A percentile compares a stretch with the other conserved stretches of the same genome.
Conservation (phyloP, 23 tunicate genomes). For the Botrylloides violaceus region DNA sequence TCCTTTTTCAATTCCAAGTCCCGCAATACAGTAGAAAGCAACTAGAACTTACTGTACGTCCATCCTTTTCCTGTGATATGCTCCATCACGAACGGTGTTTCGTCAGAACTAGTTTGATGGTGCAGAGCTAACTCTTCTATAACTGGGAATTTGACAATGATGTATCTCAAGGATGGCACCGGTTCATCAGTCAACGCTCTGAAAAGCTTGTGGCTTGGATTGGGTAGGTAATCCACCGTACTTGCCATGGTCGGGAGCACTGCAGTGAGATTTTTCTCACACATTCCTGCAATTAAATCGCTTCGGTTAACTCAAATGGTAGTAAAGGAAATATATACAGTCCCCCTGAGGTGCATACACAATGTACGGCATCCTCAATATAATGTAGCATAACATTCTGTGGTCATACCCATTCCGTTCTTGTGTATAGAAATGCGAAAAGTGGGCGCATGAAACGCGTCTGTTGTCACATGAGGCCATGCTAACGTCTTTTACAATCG, state of each 20-base stretch:
- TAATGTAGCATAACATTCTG: too few species aligned
- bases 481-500: too few species aligned
- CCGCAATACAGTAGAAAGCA: too few species aligned
- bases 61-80: constrained; percentile 16
- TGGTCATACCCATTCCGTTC: too few species aligned
- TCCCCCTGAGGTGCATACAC: too few species aligned
- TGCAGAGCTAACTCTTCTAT: constrained; percentile 55
- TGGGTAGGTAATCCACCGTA: constrained; percentile 47
- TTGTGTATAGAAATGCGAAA: too few species aligned
- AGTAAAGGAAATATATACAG: too few species aligned
- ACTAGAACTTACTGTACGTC: constrained; percentile 11
- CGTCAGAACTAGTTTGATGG: constrained; percentile 1
- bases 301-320: too few species aligned
- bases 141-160: constrained; percentile 65
- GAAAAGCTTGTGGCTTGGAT: constrained; percentile 47
- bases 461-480: too few species aligned
- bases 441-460: too few species aligned
- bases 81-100: constrained; percentile 4
- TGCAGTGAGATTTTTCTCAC: constrained; percentile 55
- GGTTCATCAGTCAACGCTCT: constrained; percentile 45
- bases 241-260: constrained; percentile 52
- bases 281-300: constrained; percentile 52
- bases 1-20: too few species aligned
- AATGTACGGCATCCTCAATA: too few species aligned
- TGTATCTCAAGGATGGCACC: constrained; percentile 45